A percentile compares a stretch with the other conserved stretches of the same genome.
Conservation (phyloP, 2,113 vertebrate genomes). For the Delphinus delphis region DNA sequence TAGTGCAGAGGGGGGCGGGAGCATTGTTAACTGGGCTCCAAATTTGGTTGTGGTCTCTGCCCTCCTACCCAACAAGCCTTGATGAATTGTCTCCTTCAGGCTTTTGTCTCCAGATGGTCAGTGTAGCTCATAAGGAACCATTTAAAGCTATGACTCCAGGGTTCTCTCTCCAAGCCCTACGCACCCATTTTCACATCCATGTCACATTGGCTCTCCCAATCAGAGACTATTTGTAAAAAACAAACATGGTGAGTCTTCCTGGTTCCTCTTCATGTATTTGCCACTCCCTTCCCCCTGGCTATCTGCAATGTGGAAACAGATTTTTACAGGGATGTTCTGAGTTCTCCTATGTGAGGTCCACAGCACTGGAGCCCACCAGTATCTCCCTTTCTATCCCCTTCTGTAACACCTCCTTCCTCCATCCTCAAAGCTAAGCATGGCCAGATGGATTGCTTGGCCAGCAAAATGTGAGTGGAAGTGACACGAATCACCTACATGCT, state of each 20-base stretch:
- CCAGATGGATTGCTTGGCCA: not conserved
- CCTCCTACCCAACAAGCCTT: not conserved
- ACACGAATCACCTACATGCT: rapidly evolving
- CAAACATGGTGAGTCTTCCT: rapidly evolving
- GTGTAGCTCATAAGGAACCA: not conserved
- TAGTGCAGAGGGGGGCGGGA: rapidly evolving
- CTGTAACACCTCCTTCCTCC: not conserved
- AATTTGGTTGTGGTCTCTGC: not conserved
- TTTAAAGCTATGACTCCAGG: not conserved
- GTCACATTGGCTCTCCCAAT: not conserved
- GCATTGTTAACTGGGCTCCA: not conserved
- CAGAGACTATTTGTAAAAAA: not conserved
- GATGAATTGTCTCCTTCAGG: not conserved
- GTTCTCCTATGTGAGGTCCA: not conserved
- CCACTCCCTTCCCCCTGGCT: not conserved
- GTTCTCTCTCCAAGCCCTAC: not conserved
- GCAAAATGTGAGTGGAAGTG: not conserved
- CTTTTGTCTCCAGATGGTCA: not conserved
- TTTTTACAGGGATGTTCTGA: not conserved
- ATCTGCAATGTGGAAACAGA: not conserved
- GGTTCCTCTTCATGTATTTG: not conserved
- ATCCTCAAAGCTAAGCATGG: no score
- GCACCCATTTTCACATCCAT: not conserved
- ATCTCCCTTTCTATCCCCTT: not conserved
- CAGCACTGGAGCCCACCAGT: not conserved